These are phyloP conservation scores for Xylocopa sonorina DNA, from an alignment of 1,140 invertebrate species.

Conservation along the genomic window DNA sequence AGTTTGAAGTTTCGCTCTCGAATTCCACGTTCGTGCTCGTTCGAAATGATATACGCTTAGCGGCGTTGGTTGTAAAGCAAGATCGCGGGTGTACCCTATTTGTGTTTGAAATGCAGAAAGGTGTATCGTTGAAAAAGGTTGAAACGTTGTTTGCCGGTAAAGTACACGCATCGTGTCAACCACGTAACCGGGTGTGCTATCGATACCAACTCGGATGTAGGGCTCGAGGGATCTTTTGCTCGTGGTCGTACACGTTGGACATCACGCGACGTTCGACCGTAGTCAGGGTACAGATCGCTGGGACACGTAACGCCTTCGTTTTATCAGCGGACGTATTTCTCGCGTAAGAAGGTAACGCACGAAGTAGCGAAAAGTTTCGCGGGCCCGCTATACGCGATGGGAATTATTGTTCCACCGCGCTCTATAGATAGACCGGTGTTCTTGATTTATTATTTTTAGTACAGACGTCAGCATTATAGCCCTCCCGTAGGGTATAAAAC, in stretches of 20 bases:
- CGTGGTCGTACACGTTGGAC: conserved; percentile 6
- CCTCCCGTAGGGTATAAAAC: conserved; percentile 46
- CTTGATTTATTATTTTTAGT: conserved; percentile 64
- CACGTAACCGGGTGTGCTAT: conserved; percentile 39
- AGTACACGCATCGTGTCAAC: conserved; percentile 39
- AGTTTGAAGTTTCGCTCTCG: too few relatives aligned
- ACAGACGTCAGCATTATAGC: conserved; percentile 57
- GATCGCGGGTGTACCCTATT: too few relatives aligned
- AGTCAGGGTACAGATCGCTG: conserved; percentile 29
- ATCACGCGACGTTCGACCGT: conserved; percentile 52
- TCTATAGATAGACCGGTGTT: conserved; percentile 22
- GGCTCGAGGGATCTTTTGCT: conserved; percentile 37
- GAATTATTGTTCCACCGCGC: neutral
- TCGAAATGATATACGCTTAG: too few relatives aligned
- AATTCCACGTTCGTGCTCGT: too few relatives aligned
- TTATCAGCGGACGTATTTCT: neutral
- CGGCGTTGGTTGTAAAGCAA: too few relatives aligned
- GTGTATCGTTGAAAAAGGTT: conserved; percentile 23
- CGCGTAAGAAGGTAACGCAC: neutral
- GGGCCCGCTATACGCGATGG: neutral
- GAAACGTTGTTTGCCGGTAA: conserved; percentile 44
- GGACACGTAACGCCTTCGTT: conserved; percentile 7
- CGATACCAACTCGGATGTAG: conserved; percentile 44
- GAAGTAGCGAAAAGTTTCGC: neutral
- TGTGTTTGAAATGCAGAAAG: conserved; percentile 2